phyloP scores from a whole-genome alignment of 2,113 vertebrate species.

The Microtus oregoni region DNA sequence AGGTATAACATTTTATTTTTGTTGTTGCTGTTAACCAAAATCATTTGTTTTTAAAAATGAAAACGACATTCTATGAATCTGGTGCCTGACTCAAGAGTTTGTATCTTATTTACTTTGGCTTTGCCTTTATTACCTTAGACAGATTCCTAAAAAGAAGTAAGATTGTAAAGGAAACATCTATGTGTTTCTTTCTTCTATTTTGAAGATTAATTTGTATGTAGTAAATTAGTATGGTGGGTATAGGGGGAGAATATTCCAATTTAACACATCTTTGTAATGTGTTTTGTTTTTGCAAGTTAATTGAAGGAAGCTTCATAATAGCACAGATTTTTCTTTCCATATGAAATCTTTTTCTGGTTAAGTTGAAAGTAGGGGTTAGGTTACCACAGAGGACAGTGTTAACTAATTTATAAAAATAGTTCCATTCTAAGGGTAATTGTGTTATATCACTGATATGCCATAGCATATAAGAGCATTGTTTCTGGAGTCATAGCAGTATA shows the following conservation, averaged over 20 bases:
- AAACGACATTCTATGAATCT: constrained; percentile 55
- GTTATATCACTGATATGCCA: background rate
- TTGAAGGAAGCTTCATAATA: constrained; percentile 19
- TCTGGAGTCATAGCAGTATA: background rate
- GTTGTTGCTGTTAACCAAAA: constrained; percentile 48
- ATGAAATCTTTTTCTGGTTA: constrained; percentile 31
- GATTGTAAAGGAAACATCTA: background rate
- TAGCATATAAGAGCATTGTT: background rate
- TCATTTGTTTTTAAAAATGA: constrained; percentile 59
- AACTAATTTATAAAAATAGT: background rate
- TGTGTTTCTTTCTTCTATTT: background rate
- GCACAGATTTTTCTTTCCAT: constrained; percentile 11
- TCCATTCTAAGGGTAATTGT: background rate
- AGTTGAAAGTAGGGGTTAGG: constrained; percentile 33
- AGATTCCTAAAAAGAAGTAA: constrained; percentile 1
- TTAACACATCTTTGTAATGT: constrained; percentile 43
- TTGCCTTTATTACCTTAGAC: constrained; percentile 29
- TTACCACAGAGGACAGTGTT: background rate
- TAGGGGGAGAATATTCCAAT: background rate
- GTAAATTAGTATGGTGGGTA: background rate
- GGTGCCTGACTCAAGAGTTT: constrained; percentile 19
- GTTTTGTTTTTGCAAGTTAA: constrained; percentile 37
- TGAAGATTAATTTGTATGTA: background rate
- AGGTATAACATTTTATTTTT: constrained; percentile 38
- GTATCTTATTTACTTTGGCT: constrained; percentile 50